Conservation (phyloP, 2,113 vertebrate genomes). For the Promerops cafer region DNA sequence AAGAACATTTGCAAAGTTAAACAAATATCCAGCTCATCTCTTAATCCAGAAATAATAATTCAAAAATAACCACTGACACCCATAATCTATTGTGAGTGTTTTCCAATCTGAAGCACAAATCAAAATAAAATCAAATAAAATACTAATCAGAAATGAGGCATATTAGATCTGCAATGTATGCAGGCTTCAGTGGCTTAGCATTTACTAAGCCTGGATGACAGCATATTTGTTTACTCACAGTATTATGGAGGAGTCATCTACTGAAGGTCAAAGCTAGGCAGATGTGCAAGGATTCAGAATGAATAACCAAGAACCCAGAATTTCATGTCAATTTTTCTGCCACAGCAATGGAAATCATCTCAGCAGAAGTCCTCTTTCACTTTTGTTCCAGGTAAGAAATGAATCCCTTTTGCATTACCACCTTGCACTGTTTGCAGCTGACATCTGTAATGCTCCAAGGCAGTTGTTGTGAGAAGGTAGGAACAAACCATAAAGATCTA, state of each 20-base stretch:
- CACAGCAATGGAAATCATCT: background rate
- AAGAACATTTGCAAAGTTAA: background rate
- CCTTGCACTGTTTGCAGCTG: background rate
- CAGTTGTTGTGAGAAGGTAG: background rate
- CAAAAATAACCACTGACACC: conserved; percentile 24
- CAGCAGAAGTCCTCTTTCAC: background rate
- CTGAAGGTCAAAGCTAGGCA: conserved; percentile 44
- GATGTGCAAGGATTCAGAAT: background rate
- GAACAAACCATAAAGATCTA: background rate
- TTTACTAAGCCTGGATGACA: conserved; percentile 42
- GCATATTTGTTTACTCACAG: conserved; percentile 1
- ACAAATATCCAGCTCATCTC: conserved; percentile 3
- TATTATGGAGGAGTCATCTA: conserved; percentile 23
- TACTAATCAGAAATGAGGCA: background rate
- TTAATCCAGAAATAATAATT: background rate
- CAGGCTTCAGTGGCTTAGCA: conserved; percentile 32
- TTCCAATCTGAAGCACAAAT: background rate
- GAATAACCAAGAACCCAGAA: background rate
- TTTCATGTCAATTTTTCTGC: background rate
- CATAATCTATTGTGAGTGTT: background rate
- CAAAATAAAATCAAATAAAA: conserved; percentile 33
- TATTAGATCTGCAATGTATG: background rate
- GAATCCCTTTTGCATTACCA: background rate
- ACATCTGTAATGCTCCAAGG: background rate
- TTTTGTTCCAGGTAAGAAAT: background rate